Base-by-base conservation (phyloP, 2,797 vertebrate genomes). In the Alosa sapidissima region DNA sequence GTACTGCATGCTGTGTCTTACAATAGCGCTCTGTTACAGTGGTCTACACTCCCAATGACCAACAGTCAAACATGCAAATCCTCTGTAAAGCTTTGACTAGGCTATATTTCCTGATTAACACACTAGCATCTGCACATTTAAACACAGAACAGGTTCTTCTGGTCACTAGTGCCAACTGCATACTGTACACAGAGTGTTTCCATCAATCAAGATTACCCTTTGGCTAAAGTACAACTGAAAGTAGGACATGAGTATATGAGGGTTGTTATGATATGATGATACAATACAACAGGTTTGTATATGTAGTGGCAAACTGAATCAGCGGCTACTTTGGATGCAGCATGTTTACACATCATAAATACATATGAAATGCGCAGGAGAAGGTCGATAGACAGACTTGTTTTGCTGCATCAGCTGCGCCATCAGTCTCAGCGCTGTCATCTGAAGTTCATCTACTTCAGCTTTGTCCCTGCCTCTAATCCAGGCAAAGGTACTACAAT, bases 11-110 rank as follows among this genome's bases (percentile, higher is more conserved):
- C 41, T 47, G 72, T 47, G 41, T 14, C 45, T 78, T 78, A 78
- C 72, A 78, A 78, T 78, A 36, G 19, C 14, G 6, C 72, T 45
- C 72, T 78, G 72, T 78, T 78, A 47, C 36, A 45, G 36, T 47
- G 11, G 36, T 78, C 72, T 78, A 45, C 24, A 45, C 41, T 78
- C 19, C 72, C 16, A n/a, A 47, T 45, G 36, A 1, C 13, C 72
- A 21, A 36, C 72, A 78, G 36, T 78, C 41, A 78, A 78, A 78
- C 72, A 78, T 78, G 72, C 72, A 78, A 78, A 78, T 78, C 72
- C 72, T 78, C 72, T 78, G 47, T 78, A 78, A 45, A 78, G 72
- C 72, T 78, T 78, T 78, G 72, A 78, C 72, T 78, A 47, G 36
- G 36, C 72, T 21, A 47, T 21, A 78, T 78, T 78, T 78, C 72